A percentile compares a stretch with the other conserved stretches of the same genome.
Conservation (phyloP, 2,113 vertebrate genomes). For the Dipodomys spectabilis region DNA sequence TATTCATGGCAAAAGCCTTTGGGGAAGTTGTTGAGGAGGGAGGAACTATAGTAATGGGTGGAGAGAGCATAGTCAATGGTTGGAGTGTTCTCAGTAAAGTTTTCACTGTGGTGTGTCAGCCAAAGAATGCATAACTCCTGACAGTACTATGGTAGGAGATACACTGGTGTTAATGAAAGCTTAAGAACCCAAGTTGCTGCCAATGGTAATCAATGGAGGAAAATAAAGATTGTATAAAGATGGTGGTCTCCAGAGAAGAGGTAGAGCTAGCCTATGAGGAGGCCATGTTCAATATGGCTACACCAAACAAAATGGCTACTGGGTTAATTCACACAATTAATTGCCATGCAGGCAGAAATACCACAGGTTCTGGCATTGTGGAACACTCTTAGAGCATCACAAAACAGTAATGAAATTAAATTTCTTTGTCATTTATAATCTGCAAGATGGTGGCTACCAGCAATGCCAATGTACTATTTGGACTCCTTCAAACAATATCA, state of each 20-base stretch:
- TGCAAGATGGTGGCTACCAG: slow-evolving; percentile 95
- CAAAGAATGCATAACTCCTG: slow-evolving; percentile 94
- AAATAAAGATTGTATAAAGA: slow-evolving; percentile 93
- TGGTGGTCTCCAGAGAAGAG: slow-evolving; percentile 92
- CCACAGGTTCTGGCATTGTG: slow-evolving; percentile 94
- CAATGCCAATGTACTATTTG: slow-evolving; percentile 92
- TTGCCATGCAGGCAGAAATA: slow-evolving; percentile 93
- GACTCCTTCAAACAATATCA: slow-evolving; percentile 92
- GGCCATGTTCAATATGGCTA: slow-evolving; percentile 95
- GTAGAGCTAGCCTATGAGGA: slow-evolving; percentile 94
- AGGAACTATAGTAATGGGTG: slow-evolving; percentile 91
- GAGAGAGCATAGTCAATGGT: slow-evolving; percentile 93
- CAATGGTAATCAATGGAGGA: slow-evolving; percentile 92
- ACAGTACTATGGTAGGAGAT: slow-evolving; percentile 90
- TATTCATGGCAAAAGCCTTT: slow-evolving; percentile 91
- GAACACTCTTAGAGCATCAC: slow-evolving; percentile 93
- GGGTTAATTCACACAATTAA: slow-evolving; percentile 88
- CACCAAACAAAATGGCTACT: slow-evolving; percentile 91
- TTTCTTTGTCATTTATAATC: slow-evolving; percentile 95
- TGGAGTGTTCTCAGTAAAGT: slow-evolving; percentile 94
- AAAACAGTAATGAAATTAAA: slow-evolving; percentile 90
- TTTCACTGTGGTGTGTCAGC: slow-evolving; percentile 92
- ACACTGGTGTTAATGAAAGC: slow-evolving; percentile 94
- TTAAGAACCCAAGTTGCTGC: slow-evolving; percentile 92
- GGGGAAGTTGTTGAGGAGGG: slow-evolving; percentile 93